Conservation (phyloP, 2,113 vertebrate genomes). For the Xiphophorus hellerii region DNA sequence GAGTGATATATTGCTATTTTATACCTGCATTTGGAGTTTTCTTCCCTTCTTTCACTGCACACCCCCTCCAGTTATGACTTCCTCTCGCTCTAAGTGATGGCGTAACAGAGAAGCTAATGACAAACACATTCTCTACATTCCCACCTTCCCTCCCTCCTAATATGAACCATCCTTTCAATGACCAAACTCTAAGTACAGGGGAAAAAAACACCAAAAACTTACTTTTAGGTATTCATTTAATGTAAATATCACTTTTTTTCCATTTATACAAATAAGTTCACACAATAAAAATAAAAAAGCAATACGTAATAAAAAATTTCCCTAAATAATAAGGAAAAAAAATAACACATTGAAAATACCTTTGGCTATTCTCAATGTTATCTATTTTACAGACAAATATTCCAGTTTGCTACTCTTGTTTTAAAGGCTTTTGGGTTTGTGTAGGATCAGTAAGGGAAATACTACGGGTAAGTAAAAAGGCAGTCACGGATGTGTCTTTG, state of each 20-base stretch:
- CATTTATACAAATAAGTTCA: slow-evolving; percentile 77
- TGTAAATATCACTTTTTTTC: slow-evolving; percentile 67
- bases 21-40: not conserved
- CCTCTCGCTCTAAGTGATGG: not conserved
- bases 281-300: slow-evolving; percentile 43
- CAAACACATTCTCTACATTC: slow-evolving; percentile 15
- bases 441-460: slow-evolving; percentile 21
- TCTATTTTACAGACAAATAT: slow-evolving; percentile 64
- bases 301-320: slow-evolving; percentile 63
- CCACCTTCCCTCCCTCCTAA: not conserved
- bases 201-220: slow-evolving; percentile 13
- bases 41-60: not conserved
- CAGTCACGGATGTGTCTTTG: slow-evolving; percentile 53
- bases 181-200: not conserved
- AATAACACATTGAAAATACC: slow-evolving; percentile 75
- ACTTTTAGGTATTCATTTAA: slow-evolving; percentile 72
- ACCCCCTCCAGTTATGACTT: not conserved
- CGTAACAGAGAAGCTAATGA: slow-evolving; percentile 26
- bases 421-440: slow-evolving; percentile 3
- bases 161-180: not conserved
- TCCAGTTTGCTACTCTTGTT: slow-evolving; percentile 73
- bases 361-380: slow-evolving; percentile 77
- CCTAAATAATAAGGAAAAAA: slow-evolving; percentile 82
- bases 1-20: not conserved
- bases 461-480: slow-evolving; percentile 34